A percentile compares a stretch with the other conserved stretches of the same genome.
phyloP scores from a whole-genome alignment of 2,888 invertebrate genomes.

The Minunthozetes semirufus region DNA sequence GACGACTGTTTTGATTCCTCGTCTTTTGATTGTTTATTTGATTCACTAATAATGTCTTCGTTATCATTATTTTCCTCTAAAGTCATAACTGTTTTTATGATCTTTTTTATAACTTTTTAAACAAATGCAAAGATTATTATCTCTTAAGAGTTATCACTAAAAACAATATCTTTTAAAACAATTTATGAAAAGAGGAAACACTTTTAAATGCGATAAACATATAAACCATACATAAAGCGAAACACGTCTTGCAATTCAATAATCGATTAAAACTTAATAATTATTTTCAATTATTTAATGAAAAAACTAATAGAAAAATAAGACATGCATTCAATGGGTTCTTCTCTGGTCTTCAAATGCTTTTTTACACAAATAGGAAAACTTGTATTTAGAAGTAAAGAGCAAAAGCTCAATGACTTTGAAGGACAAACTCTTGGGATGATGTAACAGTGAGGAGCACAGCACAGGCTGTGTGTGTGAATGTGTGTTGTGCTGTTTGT shows the following conservation, averaged over 20 bases:
- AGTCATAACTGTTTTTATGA: background rate
- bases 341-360: background rate
- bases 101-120: background rate
- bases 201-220: no score
- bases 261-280: background rate
- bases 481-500: background rate
- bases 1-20: conserved; percentile 34
- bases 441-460: background rate
- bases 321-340: background rate
- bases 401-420: conserved; percentile 24
- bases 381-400: conserved; percentile 3
- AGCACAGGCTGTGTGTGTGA: background rate
- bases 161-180: no score
- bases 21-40: conserved; percentile 16
- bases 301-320: background rate
- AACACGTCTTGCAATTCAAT: background rate
- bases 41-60: conserved; percentile 14
- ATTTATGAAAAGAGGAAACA: no score
- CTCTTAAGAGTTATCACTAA: no score
- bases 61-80: conserved; percentile 26
- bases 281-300: no score
- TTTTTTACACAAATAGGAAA: conserved; percentile 1
- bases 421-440: conserved; percentile 21
- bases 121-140: background rate
- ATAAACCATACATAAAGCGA: background rate